These are phyloP conservation scores for Hydractinia echinata DNA, from an alignment of 30 jellyfish, hydroid and myxozoan species.

Conservation along the genomic window DNA sequence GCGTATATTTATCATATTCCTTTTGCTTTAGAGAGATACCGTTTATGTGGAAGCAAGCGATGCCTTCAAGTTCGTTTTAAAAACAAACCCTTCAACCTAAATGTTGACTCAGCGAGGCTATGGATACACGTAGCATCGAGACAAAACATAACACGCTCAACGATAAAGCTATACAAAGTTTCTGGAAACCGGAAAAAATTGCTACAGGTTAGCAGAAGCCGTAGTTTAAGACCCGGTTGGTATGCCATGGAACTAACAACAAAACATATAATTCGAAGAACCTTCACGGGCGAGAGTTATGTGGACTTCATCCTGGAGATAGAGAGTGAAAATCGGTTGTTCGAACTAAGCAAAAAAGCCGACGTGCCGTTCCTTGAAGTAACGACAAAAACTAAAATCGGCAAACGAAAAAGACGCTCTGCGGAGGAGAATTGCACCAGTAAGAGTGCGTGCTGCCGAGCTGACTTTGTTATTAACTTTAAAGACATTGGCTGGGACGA, in stretches of 20 bases:
- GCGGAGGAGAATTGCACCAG: not conserved
- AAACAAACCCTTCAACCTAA: not conserved
- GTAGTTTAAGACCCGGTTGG: not conserved
- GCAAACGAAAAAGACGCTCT: conserved; percentile 11
- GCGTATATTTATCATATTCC: no score
- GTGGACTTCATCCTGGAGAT: not conserved
- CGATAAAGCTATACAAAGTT: no score
- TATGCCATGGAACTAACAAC: not conserved
- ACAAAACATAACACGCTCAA: no score
- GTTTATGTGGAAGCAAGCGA: not conserved
- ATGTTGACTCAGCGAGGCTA: not conserved
- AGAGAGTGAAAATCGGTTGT: not conserved
- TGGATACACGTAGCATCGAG: conserved; percentile 4
- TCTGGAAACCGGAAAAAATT: no score
- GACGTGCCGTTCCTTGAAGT: not conserved
- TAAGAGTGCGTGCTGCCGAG: not conserved
- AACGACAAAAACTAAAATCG: not conserved
- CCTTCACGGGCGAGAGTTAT: not conserved
- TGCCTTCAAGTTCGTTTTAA: conserved; percentile 4
- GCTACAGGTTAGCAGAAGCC: not conserved
- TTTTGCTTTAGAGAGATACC: no score
- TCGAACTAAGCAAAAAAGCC: not conserved
- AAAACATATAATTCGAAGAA: not conserved
- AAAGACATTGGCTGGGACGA: conserved; percentile 6
- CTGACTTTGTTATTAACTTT: not conserved